Evolutionary conservation across 2,888 invertebrate genomes (phyloP).

Genomic region (Clostera curtula): DNA sequence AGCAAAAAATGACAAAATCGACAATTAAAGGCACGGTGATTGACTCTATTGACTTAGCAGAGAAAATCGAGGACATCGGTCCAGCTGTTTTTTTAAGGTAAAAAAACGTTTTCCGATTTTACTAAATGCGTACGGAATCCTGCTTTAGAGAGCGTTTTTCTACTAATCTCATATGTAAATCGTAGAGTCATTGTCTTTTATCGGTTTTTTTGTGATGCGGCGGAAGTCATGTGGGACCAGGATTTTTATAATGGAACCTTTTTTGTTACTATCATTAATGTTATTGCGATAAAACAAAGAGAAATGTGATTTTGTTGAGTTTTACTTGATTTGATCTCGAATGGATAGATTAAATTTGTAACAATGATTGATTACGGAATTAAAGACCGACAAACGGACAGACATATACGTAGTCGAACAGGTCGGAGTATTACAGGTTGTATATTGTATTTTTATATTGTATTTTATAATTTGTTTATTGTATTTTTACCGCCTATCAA

Average conservation of each 20-base stretch:
- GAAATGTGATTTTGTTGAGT: slow-evolving; percentile 4
- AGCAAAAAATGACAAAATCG: too few relatives aligned
- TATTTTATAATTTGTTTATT: too few relatives aligned
- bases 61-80: too few relatives aligned
- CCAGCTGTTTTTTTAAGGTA: too few relatives aligned
- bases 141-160: slow-evolving; percentile 37
- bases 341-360: not conserved
- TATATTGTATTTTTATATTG: too few relatives aligned
- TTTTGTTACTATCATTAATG: slow-evolving; percentile 20
- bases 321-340: slow-evolving; percentile 6
- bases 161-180: slow-evolving; percentile 63
- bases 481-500: too few relatives aligned
- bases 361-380: slow-evolving; percentile 1
- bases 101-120: too few relatives aligned
- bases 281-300: slow-evolving; percentile 11
- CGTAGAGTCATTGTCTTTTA: slow-evolving; percentile 63
- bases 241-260: slow-evolving; percentile 32
- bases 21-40: too few relatives aligned
- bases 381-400: too few relatives aligned
- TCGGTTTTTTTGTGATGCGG: slow-evolving; percentile 30
- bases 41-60: too few relatives aligned
- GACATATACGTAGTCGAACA: too few relatives aligned
- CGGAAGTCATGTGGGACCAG: slow-evolving; percentile 51
- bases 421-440: too few relatives aligned
- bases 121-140: slow-evolving; percentile 17